Evolutionary conservation across 2,888 invertebrate genomes (phyloP), one percentile per base, ranked within the genome.

Genomic region (Caenorhabditis sp.): DNA sequence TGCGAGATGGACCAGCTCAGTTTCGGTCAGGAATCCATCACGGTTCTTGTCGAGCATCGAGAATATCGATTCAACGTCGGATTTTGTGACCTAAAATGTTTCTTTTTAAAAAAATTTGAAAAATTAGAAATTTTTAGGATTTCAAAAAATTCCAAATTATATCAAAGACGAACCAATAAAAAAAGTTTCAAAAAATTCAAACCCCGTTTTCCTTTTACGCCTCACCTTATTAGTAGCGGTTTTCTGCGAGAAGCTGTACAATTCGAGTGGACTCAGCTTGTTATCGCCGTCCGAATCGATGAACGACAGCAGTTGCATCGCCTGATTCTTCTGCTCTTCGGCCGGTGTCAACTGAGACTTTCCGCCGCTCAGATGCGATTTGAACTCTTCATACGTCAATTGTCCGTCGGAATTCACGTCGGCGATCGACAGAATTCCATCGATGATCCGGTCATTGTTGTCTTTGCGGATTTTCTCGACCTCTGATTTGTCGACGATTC

Each of bases 341-440:
- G 64, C 80, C 56, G 85, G 79, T 11, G 70, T 65, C 62, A 78
- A 51, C 37, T 65, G 72, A n/a, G 67, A 70, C 28, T 82, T 65
- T 24, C 47, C 55, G 28, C 67, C 78, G 9, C 79, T 70, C 22
- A 87, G 64, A 50, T 89, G 85, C 15, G 67, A 64, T 28, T 78
- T 82, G 79, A 89, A 88, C 69, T 89, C 89, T 13, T 80, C 74
- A 58, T 84, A 85, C 11, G 88, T 81, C 65, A 90, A 85, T 35
- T 82, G 78, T 3, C 86, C 87, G 67, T 90, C 90, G 13, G 65
- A 26, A 68, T 90, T 85, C 13, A 74, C 65, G 62, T 90, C 90
- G 50, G 90, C 89, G n/a, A 90, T 86, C 47, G 82, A 70, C 58
- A 90, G 84, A 37, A 90, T 85, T 6, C 90, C 90, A 50, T 87